Base-by-base conservation (phyloP, 1,140 invertebrate genomes). In the Trichonephila inaurata region DNA sequence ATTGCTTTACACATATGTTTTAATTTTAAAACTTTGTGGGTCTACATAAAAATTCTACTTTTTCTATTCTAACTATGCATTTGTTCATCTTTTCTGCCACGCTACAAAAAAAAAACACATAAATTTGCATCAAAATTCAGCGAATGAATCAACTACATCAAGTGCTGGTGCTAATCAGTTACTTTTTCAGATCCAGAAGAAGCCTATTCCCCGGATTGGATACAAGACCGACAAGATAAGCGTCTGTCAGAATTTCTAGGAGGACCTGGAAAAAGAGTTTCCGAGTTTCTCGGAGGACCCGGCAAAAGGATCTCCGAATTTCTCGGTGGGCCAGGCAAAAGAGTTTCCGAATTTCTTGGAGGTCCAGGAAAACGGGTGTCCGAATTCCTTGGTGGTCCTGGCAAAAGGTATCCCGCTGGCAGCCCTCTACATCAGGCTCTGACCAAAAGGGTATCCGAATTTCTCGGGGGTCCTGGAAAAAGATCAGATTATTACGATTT, bases 211-310 rank as follows among this genome's bases (percentile, higher is more conserved):
- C 77, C 60, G 85, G 87, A 90, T 12, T 94, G 93, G 93, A 66
- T 61, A 6, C 69, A 77, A 28, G 87, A 94, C 7, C 72, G 61
- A 3, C 60, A 18, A 69, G 90, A 85, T 19, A 83, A 92, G 82
- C 64, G 88, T 24, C n/a, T 95, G 28, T 94, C 94, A 6, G 95
- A 95, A 93, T 95, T 94, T 72, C 64, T 95, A 5, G 95, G 94
- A 21, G 94, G 94, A 85, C 94, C 94, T n/a, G 94, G 94, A 58
- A 94, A 94, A 91, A 94, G 95, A 92, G 94, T 95, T 44, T 95
- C 95, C n/a, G 95, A 95, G 87, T 95, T 95, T 81, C 92, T 95
- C 4, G 95, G 95, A 14, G 95, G 95, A 72, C 95, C 95, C 10
- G 95, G 94, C 10, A 95, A 95, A 61, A 81, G 95, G 66, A 83